Conservation (phyloP, 92 coral and sea anemone genomes). For the Plumapathes pennacea region DNA sequence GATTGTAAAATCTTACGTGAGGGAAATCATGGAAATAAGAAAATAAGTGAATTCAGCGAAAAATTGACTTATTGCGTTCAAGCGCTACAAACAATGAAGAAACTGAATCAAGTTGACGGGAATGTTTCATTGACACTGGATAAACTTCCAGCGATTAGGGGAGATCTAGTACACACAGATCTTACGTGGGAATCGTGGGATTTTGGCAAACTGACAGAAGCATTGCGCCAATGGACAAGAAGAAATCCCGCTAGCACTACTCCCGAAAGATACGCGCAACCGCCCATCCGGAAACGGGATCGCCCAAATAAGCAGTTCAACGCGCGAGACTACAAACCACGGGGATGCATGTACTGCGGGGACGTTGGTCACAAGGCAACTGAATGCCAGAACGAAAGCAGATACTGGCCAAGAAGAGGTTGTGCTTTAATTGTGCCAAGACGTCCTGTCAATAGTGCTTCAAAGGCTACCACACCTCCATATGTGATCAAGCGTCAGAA, state of each 20-base stretch:
- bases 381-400: conserved; percentile 12
- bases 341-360: conserved; percentile 4
- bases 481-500: too few species aligned
- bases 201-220: conserved; percentile 6
- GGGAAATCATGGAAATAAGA: too few species aligned
- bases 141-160: conserved; percentile 16
- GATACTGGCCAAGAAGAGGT: conserved; percentile 12
- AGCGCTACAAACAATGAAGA: conserved; percentile 10
- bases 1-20: too few species aligned
- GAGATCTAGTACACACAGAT: conserved; percentile 20
- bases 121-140: conserved; percentile 22
- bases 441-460: conserved; percentile 10
- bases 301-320: conserved; percentile 3
- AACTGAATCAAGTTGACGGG: conserved; percentile 17
- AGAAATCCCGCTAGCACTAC: not conserved
- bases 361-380: conserved; percentile 4
- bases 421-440: conserved; percentile 25
- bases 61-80: conserved; percentile 20
- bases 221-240: not conserved
- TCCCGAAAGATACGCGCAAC: too few species aligned
- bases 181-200: conserved; percentile 19
- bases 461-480: too few species aligned
- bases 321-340: conserved; percentile 5
- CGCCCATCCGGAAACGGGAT: not conserved
- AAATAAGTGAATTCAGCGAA: conserved; percentile 13